Evolutionary conservation across 2,113 vertebrate genomes (phyloP), one percentile per base, ranked within the genome.

Genomic region (Heterotis niloticus): DNA sequence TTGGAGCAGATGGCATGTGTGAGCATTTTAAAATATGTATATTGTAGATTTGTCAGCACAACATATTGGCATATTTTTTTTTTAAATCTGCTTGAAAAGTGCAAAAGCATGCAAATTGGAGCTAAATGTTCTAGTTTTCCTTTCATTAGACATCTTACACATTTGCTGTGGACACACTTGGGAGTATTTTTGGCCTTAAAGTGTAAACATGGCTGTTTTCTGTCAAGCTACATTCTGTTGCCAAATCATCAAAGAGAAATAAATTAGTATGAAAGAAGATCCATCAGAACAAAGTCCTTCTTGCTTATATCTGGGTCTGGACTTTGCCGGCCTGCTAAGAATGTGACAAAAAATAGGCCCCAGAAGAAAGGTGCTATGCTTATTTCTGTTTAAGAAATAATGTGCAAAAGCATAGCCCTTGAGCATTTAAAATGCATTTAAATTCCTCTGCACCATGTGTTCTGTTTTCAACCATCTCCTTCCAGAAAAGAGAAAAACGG

Each of bases 171-270:
- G 54, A 76, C 28, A 51, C 64, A 57, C 52, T 20, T 68, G 16
- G 28, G 5, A 62, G 17, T 71, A 44, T 79, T 26, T 29, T 57
- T 66, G 60, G 67, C 52, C 64, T 57, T 71, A 29, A 66, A 75
- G 64, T 5, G 44, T 56, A 68, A 62, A 65, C 14, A 44, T 34
- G 26, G 26, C 73, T 84, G 80, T 85, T 88, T 87, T 83, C 51
- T 80, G 78, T 80, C 54, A 76, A 29, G 52, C 28, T 44, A 71
- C 52, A 51, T 52, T 69, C 28, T 56, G 26, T 64, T 75, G 81
- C 79, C 83, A 82, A 59, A 80, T 67, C 65, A 75, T 68, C 72
- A 70, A 74, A 51, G 51, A 76, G 64, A 26, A 76, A 71, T 67
- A 78, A 28, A 26, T 78, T 24, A 34, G 75, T 79, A 72, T 68